A percentile compares a stretch with the other conserved stretches of the same genome.
Evolutionary conservation across 2,113 vertebrate genomes (phyloP).

Genomic region (Coregonus clupeaformis): DNA sequence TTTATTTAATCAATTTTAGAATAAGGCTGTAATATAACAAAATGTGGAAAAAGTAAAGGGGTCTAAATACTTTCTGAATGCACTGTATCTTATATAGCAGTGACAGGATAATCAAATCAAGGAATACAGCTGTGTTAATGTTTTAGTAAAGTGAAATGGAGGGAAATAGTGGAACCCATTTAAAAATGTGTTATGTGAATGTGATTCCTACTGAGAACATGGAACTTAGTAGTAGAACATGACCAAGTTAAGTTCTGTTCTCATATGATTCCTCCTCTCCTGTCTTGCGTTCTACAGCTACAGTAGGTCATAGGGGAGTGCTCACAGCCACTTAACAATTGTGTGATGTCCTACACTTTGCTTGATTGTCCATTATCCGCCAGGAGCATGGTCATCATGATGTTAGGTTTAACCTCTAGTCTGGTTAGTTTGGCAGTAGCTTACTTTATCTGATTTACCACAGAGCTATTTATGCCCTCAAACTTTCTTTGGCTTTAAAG

Average conservation of each 20-base stretch:
- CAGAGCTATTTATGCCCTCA: slow-evolving; percentile 8
- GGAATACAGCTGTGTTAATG: neutral
- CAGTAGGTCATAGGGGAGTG: neutral
- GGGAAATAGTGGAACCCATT: neutral
- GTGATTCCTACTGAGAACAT: too few species aligned
- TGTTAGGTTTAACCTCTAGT: slow-evolving; percentile 1
- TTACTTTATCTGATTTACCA: slow-evolving; percentile 56
- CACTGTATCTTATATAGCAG: neutral
- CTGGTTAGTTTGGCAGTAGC: neutral
- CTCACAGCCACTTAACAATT: neutral
- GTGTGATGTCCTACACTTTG: neutral
- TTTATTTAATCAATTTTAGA: too few species aligned
- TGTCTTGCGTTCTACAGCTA: neutral
- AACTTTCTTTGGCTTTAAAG: slow-evolving; percentile 45
- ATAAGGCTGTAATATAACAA: too few species aligned
- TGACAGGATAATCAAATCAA: neutral
- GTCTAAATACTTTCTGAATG: too few species aligned
- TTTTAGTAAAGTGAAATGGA: neutral
- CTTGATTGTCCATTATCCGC: neutral
- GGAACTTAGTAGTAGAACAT: too few species aligned
- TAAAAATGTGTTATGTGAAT: too few species aligned
- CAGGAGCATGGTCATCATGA: neutral
- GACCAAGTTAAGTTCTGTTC: neutral
- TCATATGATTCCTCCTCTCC: neutral
- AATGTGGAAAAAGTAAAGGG: too few species aligned